Evolutionary conservation across 2,888 invertebrate genomes (phyloP).

Genomic region (Osmoderma eremita): DNA sequence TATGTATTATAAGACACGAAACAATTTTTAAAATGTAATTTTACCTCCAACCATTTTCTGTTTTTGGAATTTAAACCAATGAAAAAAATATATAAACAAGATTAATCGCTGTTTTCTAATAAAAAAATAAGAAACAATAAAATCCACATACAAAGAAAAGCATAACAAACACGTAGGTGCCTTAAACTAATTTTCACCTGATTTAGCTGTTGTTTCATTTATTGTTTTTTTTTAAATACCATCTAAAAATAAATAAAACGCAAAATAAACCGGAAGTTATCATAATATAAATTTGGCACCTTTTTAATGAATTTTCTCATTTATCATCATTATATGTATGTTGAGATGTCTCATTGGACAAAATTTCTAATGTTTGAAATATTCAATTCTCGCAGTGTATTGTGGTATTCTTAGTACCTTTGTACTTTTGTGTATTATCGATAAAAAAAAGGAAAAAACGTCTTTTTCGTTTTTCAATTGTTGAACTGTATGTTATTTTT

Average conservation of each 20-base stretch:
- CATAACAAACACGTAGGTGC: constrained; percentile 25
- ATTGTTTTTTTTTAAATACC: neutral
- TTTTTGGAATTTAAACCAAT: too few relatives aligned
- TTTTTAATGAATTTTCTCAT: constrained; percentile 2
- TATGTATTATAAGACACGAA: too few relatives aligned
- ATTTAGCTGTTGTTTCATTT: constrained; percentile 28
- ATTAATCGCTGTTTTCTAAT: too few relatives aligned
- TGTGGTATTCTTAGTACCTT: too few relatives aligned
- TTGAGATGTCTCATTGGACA: too few relatives aligned
- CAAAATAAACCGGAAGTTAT: neutral
- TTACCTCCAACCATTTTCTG: too few relatives aligned
- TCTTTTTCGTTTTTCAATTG: constrained; percentile 32
- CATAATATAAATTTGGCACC: constrained; percentile 11
- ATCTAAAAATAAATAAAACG: neutral
- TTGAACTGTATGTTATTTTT: constrained; percentile 36
- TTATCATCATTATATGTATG: neutral
- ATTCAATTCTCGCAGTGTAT: neutral
- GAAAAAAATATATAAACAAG: too few relatives aligned
- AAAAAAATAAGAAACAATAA: neutral
- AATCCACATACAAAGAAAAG: neutral
- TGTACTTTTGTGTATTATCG: neutral
- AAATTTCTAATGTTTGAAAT: constrained; percentile 8
- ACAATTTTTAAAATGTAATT: too few relatives aligned
- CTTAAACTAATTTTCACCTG: constrained; percentile 25
- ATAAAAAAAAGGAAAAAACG: neutral